Evolutionary conservation across 2,888 invertebrate species (phyloP).

Genomic region (Clepsis dumicolana): DNA sequence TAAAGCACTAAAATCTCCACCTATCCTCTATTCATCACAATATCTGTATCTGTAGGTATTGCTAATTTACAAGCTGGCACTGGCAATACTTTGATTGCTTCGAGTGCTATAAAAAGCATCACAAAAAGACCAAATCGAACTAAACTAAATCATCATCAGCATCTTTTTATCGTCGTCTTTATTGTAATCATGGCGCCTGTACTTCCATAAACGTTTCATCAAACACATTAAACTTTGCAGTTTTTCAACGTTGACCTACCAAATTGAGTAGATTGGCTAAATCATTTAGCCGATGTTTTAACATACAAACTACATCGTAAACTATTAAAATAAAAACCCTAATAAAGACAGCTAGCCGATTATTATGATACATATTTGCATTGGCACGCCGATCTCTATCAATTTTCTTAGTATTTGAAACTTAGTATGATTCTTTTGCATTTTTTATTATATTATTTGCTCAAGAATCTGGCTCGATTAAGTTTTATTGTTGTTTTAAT

Average conservation of each 20-base stretch:
- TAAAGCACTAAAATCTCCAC: no score
- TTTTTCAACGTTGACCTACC: neutral
- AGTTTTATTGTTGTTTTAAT: conserved; percentile 20
- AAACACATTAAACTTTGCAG: neutral
- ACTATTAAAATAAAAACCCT: conserved; percentile 16
- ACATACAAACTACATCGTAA: conserved; percentile 26
- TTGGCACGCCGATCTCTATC: conserved; percentile 28
- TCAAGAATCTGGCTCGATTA: conserved; percentile 11
- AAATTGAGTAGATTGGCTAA: neutral
- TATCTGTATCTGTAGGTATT: no score
- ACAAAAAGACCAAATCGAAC: no score
- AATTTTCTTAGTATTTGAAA: conserved; percentile 23
- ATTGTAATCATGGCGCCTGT: neutral
- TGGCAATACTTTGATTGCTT: no score
- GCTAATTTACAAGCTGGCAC: no score
- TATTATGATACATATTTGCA: conserved; percentile 15
- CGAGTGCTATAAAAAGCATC: neutral
- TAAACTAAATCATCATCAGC: neutral
- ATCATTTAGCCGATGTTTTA: neutral
- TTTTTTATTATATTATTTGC: conserved; percentile 15
- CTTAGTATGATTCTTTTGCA: conserved; percentile 9
- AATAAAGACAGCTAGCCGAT: conserved; percentile 11
- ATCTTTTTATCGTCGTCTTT: neutral
- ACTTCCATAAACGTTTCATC: neutral
- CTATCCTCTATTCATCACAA: no score